Evolutionary conservation across 1,140 invertebrate genomes (phyloP).

Genomic region (Lysiphlebus fabarum): DNA sequence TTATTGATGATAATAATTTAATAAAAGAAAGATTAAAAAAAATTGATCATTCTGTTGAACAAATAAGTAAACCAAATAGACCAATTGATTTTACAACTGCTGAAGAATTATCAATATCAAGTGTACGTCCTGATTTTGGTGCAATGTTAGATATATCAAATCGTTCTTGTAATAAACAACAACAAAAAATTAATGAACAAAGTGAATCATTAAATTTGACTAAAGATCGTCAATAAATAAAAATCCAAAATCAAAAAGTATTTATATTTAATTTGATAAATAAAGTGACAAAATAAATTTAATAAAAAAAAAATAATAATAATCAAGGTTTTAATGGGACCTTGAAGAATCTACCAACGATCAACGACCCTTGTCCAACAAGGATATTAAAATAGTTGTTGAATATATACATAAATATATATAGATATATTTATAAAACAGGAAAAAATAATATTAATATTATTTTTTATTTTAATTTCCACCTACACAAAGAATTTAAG

Average conservation of each 20-base stretch:
- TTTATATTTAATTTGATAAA: too few relatives aligned
- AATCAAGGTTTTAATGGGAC: constrained; percentile 23
- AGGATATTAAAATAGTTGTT: too few relatives aligned
- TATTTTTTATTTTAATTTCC: constrained; percentile 5
- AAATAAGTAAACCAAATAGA: constrained; percentile 32
- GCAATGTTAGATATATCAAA: constrained; percentile 47
- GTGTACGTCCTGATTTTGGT: constrained; percentile 39
- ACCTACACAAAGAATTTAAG: constrained; percentile 11
- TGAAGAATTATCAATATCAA: constrained; percentile 45
- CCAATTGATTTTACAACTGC: constrained; percentile 36
- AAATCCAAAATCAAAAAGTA: too few relatives aligned
- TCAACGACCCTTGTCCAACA: constrained; percentile 21
- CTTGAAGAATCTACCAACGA: constrained; percentile 23
- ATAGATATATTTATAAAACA: neutral
- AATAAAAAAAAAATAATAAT: neutral
- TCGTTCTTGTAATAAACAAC: constrained; percentile 39
- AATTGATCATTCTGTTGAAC: constrained; percentile 16
- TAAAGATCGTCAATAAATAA: constrained; percentile 1
- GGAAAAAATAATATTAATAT: neutral
- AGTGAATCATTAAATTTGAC: constrained; percentile 43
- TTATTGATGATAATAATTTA: too few relatives aligned
- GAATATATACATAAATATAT: constrained; percentile 5
- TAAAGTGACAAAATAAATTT: too few relatives aligned
- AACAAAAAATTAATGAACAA: constrained; percentile 18
- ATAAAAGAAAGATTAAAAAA: constrained; percentile 22